Base-by-base conservation (phyloP, 2,888 invertebrate genomes). In the Pedicia rivosa region DNA sequence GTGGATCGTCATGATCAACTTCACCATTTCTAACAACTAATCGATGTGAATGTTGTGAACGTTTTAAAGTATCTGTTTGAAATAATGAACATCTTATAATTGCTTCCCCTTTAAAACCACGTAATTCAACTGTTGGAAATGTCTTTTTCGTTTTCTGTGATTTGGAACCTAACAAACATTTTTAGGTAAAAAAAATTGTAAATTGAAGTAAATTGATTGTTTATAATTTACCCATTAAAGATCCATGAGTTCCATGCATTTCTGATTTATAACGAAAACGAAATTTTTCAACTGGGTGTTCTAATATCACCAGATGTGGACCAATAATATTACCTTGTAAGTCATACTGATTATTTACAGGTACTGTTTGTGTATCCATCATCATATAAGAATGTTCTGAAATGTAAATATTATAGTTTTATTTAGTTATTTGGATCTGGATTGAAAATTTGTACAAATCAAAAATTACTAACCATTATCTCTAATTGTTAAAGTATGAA, bases 171-270 rank as follows among this genome's bases (percentile, higher is more conserved):
- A n/a, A n/a, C n/a, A n/a, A n/a, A n/a, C n/a, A n/a, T n/a, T n/a
- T n/a, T n/a, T n/a, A n/a, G n/a, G n/a, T n/a, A n/a, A n/a, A n/a
- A n/a, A n/a, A n/a, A n/a, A n/a, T n/a, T n/a, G n/a, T n/a, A n/a
- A n/a, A n/a, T n/a, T n/a, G n/a, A n/a, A n/a, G n/a, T n/a, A n/a
- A n/a, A n/a, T n/a, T n/a, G n/a, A n/a, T n/a, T n/a, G n/a, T n/a
- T n/a, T n/a, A n/a, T n/a, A n/a, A n/a, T n/a, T n/a, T n/a, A n/a
- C n/a, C n/a, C 12, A 73, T 67, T 5, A 87, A 60, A 44, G 79
- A 78, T 1, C 86, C 86, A 57, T 87, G 84, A 0, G 83, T 83
- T 0, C 84, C 86, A 38, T 77, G 71, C 86, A 86, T 86, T 66
- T 87, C 86, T 25, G 84, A 83, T 53, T 75, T 78, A 52, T 87